phyloP scores from a whole-genome alignment of 2,888 invertebrate species.

The Didymodactylos carnosus region DNA sequence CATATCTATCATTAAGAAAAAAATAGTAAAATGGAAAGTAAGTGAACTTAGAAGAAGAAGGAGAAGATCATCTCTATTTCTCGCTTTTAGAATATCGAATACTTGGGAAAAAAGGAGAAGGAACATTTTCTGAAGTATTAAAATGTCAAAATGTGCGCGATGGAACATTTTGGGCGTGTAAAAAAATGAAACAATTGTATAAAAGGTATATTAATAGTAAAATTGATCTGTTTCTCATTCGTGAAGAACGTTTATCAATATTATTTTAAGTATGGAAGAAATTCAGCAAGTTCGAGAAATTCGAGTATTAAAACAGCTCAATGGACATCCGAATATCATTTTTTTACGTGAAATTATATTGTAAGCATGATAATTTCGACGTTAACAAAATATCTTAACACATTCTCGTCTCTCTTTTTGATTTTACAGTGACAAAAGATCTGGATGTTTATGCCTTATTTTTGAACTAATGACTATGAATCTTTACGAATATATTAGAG shows the following conservation, averaged over 20 bases:
- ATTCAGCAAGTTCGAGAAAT: conserved; percentile 41
- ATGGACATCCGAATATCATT: conserved; percentile 44
- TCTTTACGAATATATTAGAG: conserved; percentile 45
- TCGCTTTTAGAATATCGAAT: conserved; percentile 42
- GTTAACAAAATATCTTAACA: neutral
- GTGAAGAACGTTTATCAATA: neutral
- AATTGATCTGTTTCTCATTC: no score
- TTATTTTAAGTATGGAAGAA: conserved; percentile 29
- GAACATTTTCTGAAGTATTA: conserved; percentile 49
- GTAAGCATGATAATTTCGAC: conserved; percentile 33
- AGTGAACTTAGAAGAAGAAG: neutral
- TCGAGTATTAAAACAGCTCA: conserved; percentile 43
- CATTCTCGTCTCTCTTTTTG: neutral
- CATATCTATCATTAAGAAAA: no score
- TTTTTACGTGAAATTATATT: conserved; percentile 45
- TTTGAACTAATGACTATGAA: conserved; percentile 53
- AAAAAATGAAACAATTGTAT: conserved; percentile 45
- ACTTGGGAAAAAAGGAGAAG: conserved; percentile 48
- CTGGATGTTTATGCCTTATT: conserved; percentile 43
- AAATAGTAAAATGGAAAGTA: conserved; percentile 1
- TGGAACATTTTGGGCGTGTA: conserved; percentile 43
- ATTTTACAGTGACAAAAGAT: conserved; percentile 40
- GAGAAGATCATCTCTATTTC: neutral
- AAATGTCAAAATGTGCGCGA: conserved; percentile 44
- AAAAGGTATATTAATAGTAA: conserved; percentile 39